A percentile compares a stretch with the other conserved stretches of the same genome.
Conservation (phyloP, 1,140 invertebrate species). For the Cydia amplana region DNA sequence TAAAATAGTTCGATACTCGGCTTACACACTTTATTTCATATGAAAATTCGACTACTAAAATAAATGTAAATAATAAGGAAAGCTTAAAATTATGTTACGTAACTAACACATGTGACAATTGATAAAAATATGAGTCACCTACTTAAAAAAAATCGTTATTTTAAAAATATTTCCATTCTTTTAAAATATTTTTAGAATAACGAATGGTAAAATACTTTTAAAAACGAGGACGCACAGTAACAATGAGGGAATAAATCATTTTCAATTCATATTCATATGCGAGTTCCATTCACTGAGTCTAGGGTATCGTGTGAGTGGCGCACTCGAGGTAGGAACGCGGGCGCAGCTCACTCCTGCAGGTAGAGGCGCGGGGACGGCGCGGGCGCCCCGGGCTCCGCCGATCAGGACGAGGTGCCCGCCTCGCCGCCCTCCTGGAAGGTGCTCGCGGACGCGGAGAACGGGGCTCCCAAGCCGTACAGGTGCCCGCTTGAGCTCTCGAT, state of each 20-base stretch:
- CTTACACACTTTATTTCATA: neutral
- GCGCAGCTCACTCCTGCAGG: neutral
- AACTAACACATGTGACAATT: slow-evolving; percentile 7
- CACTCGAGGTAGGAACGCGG: neutral
- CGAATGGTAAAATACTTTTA: neutral
- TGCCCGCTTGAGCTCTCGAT: slow-evolving; percentile 98
- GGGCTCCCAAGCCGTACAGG: slow-evolving; percentile 95
- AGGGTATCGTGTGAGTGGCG: neutral
- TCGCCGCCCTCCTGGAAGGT: slow-evolving; percentile 87
- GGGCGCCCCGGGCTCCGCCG: slow-evolving; percentile 37
- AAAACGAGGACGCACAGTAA: neutral
- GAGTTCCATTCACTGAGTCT: slow-evolving; percentile 4
- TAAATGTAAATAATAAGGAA: slow-evolving; percentile 7
- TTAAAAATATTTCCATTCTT: neutral
- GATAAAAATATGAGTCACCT: neutral
- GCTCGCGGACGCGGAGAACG: slow-evolving; percentile 85
- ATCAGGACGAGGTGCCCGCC: slow-evolving; percentile 84
- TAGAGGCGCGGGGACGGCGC: slow-evolving; percentile 4
- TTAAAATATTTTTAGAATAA: too few relatives aligned
- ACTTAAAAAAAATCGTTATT: neutral
- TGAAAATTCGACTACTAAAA: neutral
- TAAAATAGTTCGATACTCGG: neutral
- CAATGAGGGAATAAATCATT: neutral
- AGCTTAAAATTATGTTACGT: slow-evolving; percentile 7
- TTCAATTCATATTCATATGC: slow-evolving; percentile 5